Conservation (phyloP, 2,113 vertebrate genomes). For the Chloropsis hardwickii region DNA sequence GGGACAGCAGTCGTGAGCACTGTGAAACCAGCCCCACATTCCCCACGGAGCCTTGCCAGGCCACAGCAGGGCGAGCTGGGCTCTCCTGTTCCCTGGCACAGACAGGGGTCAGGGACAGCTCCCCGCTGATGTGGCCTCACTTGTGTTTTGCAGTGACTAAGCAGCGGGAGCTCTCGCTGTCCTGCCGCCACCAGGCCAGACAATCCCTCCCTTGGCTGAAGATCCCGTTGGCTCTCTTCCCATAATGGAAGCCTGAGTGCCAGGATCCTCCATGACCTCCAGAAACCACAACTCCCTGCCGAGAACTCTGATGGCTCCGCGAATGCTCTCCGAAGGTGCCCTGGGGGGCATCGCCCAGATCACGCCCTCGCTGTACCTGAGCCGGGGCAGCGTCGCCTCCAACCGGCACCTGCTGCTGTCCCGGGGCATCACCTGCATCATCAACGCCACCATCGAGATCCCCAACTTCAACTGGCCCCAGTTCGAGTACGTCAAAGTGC, state of each 20-base stretch:
- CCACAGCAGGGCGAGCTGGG: not conserved
- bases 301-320: slow-evolving; percentile 82
- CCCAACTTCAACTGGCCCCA: slow-evolving; percentile 98
- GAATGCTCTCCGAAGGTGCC: slow-evolving; percentile 84
- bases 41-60: not conserved
- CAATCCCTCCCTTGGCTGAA: not conserved
- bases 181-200: not conserved
- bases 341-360: slow-evolving; percentile 94
- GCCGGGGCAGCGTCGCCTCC: slow-evolving; percentile 91
- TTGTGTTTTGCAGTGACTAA: slow-evolving; percentile 68
- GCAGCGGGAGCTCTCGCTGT: not conserved
- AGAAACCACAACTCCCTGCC: slow-evolving; percentile 89
- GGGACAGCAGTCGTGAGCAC: not conserved
- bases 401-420: slow-evolving; percentile 92
- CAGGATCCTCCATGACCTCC: slow-evolving; percentile 84
- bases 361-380: slow-evolving; percentile 92
- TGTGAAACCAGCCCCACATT: not conserved
- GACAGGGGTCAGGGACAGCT: not conserved
- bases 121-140: not conserved
- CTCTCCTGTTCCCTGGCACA: not conserved
- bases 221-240: slow-evolving; percentile 15
- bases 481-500: slow-evolving; percentile 95
- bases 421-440: slow-evolving; percentile 93
- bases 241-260: slow-evolving; percentile 71
- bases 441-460: slow-evolving; percentile 96